phyloP scores from a whole-genome alignment of 2,888 invertebrate species.

The Lasioglossum morio region DNA sequence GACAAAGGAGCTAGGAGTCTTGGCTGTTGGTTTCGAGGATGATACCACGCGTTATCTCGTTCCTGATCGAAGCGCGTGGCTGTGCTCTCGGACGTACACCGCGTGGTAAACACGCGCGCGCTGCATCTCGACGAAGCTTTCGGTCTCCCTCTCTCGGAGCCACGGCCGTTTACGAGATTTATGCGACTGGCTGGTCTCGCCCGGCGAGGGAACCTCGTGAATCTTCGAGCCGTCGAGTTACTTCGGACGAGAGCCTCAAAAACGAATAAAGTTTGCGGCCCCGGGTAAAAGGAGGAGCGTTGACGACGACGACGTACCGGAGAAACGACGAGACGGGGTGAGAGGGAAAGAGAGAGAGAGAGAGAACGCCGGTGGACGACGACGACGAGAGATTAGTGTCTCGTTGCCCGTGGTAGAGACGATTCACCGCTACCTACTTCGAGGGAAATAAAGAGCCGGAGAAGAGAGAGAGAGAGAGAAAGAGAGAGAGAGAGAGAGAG shows the following conservation, averaged over 20 bases:
- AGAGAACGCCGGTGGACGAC: neutral
- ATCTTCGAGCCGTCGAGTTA: slow-evolving; percentile 42
- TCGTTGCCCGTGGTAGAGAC: slow-evolving; percentile 56
- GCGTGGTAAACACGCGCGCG: slow-evolving; percentile 1
- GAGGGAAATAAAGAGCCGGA: slow-evolving; percentile 15
- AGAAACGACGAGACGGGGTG: slow-evolving; percentile 26
- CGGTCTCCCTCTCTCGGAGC: neutral
- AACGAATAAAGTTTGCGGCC: slow-evolving; percentile 20
- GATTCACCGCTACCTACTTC: slow-evolving; percentile 41
- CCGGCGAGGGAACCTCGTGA: slow-evolving; percentile 37
- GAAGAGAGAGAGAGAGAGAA: neutral
- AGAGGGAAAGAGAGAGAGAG: neutral
- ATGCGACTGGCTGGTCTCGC: slow-evolving; percentile 39
- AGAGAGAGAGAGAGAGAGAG: neutral
- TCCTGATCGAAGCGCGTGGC: neutral
- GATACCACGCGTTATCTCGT: neutral
- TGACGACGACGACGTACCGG: slow-evolving; percentile 27
- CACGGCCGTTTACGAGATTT: slow-evolving; percentile 32
- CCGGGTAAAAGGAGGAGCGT: slow-evolving; percentile 7
- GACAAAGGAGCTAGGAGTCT: slow-evolving; percentile 17
- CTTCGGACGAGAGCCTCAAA: slow-evolving; percentile 12
- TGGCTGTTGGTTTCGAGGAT: neutral
- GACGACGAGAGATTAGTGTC: slow-evolving; percentile 59
- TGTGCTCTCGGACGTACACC: neutral
- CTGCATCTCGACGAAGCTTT: neutral